Evolutionary conservation across 2,888 invertebrate genomes (phyloP).

Genomic region (Arrhopalites spinosus): DNA sequence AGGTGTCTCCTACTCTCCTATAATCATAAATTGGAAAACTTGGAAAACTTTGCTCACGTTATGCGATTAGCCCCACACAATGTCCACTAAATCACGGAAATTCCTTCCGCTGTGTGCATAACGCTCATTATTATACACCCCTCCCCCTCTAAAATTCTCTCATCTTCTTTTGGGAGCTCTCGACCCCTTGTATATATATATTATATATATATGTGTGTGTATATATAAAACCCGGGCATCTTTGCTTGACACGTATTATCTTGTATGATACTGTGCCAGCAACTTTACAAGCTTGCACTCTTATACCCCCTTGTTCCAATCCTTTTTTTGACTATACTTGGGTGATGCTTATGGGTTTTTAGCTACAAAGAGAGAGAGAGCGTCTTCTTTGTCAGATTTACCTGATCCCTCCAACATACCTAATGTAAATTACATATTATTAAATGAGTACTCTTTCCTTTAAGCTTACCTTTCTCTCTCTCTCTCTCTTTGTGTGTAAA

Average conservation of each 20-base stretch:
- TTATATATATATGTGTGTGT: not conserved
- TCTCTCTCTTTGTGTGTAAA: not conserved
- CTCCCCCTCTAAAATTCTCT: conserved; percentile 16
- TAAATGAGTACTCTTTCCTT: conserved; percentile 10
- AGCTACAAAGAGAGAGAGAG: too few species aligned
- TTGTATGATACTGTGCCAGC: conserved; percentile 12
- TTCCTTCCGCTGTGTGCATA: conserved; percentile 53
- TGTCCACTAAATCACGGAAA: conserved; percentile 53
- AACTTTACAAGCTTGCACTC: not conserved
- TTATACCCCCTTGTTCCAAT: not conserved
- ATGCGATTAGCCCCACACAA: conserved; percentile 50
- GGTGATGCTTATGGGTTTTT: not conserved
- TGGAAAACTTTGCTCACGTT: conserved; percentile 54
- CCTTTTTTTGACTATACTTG: not conserved
- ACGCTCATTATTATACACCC: conserved; percentile 49
- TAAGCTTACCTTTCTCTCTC: not conserved
- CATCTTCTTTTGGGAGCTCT: not conserved
- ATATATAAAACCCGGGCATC: conserved; percentile 1
- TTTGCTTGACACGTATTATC: conserved; percentile 3
- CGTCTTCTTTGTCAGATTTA: conserved; percentile 15
- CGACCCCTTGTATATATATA: not conserved
- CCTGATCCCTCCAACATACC: conserved; percentile 13
- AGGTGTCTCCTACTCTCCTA: not conserved
- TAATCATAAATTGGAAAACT: conserved; percentile 46
- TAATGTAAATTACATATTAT: conserved; percentile 18